Base-by-base conservation (phyloP, 2,888 invertebrate species). In the Agrochola circellaris region DNA sequence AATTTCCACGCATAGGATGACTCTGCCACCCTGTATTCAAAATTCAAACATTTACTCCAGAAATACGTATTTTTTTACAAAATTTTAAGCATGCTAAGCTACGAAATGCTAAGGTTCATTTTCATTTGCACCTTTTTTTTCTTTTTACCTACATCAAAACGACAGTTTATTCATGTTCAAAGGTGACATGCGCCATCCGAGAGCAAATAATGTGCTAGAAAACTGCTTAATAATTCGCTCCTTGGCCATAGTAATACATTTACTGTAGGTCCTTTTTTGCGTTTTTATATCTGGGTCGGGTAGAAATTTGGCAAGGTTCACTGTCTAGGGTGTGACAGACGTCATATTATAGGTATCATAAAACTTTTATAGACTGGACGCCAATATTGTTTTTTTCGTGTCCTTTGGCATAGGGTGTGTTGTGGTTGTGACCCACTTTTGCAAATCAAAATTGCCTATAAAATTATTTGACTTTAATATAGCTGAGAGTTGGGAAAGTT, bases 391-490 rank as follows among this genome's bases (percentile, higher is more conserved):
- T 1, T 17, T 71, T 34, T 69, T 71, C 17, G 17, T 71, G n/a
- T 30, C 11, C 42, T n/a, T 38, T 26, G n/a, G 45, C 13, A 34
- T 2, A 38, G 34, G 26, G n/a, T 38, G 20, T 26, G 26, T 71
- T 51, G 72, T 38, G 72, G 26, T 71, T 51, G 72, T 38, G 72
- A 26, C 38, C 26, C 1, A 45, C 17, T 71, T 48, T 42, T 23
- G 7, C 17, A 7, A n/a, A 42, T 70, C 13, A 68, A 71, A 34
- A 34, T 4, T n/a, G 38, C 15, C 9, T n/a, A 34, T 17, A 9
- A 15, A 34, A 45, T 45, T 7, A 45, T 30, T 71, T 30, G 7
- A 20, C 11, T 45, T 13, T 5, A 7, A 34, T 30, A 30, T 2
- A 5, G 26, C 23, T n/a, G 23, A n/a, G 1, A 2, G 6, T 9